phyloP scores from a whole-genome alignment of 2,113 vertebrate genomes.

The Cyanoderma ruficeps region DNA sequence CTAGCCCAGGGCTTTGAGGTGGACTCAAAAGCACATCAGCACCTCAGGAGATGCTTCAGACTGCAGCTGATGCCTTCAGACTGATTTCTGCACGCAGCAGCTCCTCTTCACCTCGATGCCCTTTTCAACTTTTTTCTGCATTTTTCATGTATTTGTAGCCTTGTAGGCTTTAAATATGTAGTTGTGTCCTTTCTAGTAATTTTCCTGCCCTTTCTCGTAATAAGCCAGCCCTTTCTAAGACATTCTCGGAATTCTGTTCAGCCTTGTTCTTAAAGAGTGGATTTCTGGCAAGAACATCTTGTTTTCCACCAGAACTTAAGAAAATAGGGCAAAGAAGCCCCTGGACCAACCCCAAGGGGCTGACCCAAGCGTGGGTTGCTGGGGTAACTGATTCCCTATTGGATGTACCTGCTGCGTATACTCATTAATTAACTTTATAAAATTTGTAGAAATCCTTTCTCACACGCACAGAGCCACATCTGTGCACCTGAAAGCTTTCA shows the following conservation, averaged over 20 bases:
- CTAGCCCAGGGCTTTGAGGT: not conserved
- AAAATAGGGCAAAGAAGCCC: not conserved
- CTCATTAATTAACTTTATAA: not conserved
- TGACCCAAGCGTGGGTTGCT: not conserved
- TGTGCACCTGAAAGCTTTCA: not conserved
- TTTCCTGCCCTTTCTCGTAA: not conserved
- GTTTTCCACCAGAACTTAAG: not conserved
- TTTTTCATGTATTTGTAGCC: not conserved
- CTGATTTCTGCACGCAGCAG: not conserved
- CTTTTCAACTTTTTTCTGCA: not conserved
- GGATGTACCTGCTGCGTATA: not conserved
- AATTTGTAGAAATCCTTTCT: not conserved
- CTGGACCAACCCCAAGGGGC: not conserved
- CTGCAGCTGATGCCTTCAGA: not conserved
- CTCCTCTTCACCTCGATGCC: not conserved
- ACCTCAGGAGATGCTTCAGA: not conserved
- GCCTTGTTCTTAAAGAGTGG: not conserved
- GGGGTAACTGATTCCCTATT: not conserved
- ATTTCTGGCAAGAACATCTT: not conserved
- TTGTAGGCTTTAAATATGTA: too few relatives aligned
- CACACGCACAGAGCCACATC: not conserved
- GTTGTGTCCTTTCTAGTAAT: not conserved
- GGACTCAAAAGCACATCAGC: not conserved
- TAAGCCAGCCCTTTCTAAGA: not conserved
- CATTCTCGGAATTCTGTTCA: not conserved